Base-by-base conservation (phyloP, 2,888 invertebrate genomes). In the Arrhopalites spinosus region DNA sequence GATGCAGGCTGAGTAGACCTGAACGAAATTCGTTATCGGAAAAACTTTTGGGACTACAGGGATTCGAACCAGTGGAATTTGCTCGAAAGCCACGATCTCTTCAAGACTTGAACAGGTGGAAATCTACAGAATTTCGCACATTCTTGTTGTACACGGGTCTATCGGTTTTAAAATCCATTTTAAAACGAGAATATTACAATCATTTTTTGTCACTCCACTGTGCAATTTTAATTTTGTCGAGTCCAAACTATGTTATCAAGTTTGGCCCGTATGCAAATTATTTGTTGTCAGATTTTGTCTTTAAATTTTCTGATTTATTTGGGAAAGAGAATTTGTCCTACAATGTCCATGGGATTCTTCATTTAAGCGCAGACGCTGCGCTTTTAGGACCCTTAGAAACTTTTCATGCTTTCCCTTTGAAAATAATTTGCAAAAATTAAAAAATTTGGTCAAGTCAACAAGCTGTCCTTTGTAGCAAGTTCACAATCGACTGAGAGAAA, bases 281-380 rank as follows among this genome's bases (percentile, higher is more conserved):
- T 2, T 25, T 68, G 13, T 23, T 68, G 0, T 3, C 17, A 20
- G 23, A 68, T 2, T 67, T 43, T 67, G 66, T 67, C 5, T 3
- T 7, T 17, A 20, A 20, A 8, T 67, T 67, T 23, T 2, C n/a
- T 17, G 2, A 8, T 13, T 23, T 67, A n/a, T 68, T 47, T 27
- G 68, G 68, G 2, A 47, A 50, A 27, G 68, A 68, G 47, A 45
- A 20, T 17, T 1, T 68, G 2, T 68, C 68, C 0, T 68, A 68
- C 50, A 68, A 68, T 25, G 68, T 68, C 0, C 68, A 68, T 47
- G 47, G 68, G 7, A 25, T 68, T 27, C 25, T 68, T 1, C 68
- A 68, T 25, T 25, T 68, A 47, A 43, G 20, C 7, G 68, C 17
- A 17, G 68, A 68, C 27, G 23, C 68, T 1, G 15, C 1, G 23